Base-by-base conservation (phyloP, 30 jellyfish, hydroid and myxozoan species). In the Aurelia aurita region DNA sequence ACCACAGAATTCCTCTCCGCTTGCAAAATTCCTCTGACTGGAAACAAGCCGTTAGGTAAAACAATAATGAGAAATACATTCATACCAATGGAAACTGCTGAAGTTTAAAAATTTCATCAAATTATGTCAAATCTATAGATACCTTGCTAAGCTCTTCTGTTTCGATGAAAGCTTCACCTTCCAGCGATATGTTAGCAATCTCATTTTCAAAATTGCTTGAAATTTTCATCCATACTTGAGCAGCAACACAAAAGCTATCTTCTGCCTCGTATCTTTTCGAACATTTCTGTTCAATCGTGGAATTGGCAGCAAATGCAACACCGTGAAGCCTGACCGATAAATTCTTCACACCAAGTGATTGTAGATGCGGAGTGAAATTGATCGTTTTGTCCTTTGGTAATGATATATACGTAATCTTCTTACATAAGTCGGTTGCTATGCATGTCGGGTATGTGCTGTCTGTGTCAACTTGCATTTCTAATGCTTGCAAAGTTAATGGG, bases 301-400 rank as follows among this genome's bases (percentile, higher is more conserved):
- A 18, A 5, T 55, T 57, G 4, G 32, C 51, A 7, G 88, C 69
- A 43, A 86, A 74, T 9, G 87, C 96, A 34, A 75, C 20, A 8
- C 96, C 96, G 15, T 43, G 34, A 18, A 84, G 26, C 35, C 35
- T 58, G 35, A 71, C 61, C 28, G 45, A n/a, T 51, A 72, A 28
- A 58, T 28, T 3, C 28, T 46, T n/a, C 14, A 87, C 49, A 39
- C 90, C 86, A 27, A 66, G 46, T 28, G 83, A 22, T 45, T 23
- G 21, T 76, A 87, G 61, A 25, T 59, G 67, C 18, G 75, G 74
- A 11, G 91, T 63, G 11, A 75, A 18, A 12, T 69, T 25, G 11
- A 87, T 9, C 19, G 64, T 25, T 47, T 68, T 69, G 74, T 87
- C 91, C 61, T 53, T 59, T n/a, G 96, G 96, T 31, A 87, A 34